A percentile compares a stretch with the other conserved stretches of the same genome.
Evolutionary conservation across 1,140 invertebrate genomes (phyloP).

Genomic region (Eufriesea mexicana): DNA sequence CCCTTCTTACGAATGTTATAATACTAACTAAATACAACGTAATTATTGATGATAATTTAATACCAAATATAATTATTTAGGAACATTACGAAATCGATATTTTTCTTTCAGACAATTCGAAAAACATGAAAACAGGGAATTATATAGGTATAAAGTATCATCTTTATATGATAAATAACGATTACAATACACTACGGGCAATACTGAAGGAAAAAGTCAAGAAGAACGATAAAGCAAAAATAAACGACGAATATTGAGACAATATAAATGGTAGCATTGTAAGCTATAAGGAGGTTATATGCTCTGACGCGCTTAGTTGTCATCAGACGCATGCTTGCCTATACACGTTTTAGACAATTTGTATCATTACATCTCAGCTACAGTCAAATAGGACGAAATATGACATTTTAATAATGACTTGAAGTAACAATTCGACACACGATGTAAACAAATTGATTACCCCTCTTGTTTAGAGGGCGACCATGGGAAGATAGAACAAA

Average conservation of each 20-base stretch:
- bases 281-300: conserved; percentile 49
- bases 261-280: conserved; percentile 15
- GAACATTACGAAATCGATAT: conserved; percentile 29
- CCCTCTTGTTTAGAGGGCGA: conserved; percentile 50
- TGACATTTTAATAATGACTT: not conserved
- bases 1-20: not conserved
- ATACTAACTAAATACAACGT: not conserved
- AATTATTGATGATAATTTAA: not conserved
- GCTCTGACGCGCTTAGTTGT: conserved; percentile 22
- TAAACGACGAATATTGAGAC: too few relatives aligned
- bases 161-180: not conserved
- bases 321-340: conserved; percentile 35
- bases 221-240: too few relatives aligned
- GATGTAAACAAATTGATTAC: conserved; percentile 64
- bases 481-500: conserved; percentile 55
- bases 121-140: not conserved
- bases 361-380: not conserved
- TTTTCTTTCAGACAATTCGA: conserved; percentile 10
- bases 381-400: not conserved
- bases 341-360: conserved; percentile 20
- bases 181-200: too few relatives aligned
- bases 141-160: not conserved
- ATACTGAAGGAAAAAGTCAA: too few relatives aligned
- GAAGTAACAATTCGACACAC: not conserved
- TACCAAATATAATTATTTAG: conserved; percentile 35